phyloP scores from a whole-genome alignment of 2,888 invertebrate genomes.

The Plusia festucae region DNA sequence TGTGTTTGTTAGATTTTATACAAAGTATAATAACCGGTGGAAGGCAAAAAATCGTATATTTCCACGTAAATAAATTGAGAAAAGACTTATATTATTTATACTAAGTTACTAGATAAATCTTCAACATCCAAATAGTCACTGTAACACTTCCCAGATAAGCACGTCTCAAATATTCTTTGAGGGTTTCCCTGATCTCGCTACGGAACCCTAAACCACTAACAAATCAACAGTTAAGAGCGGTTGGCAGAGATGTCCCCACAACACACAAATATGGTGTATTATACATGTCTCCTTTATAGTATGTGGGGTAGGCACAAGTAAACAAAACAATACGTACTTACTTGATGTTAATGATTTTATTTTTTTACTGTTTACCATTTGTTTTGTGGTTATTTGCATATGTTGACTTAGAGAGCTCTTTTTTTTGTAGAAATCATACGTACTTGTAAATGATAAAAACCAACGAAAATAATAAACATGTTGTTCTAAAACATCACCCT shows the following conservation, averaged over 20 bases:
- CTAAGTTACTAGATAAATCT: too few species aligned
- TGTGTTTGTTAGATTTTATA: too few species aligned
- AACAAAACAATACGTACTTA: slow-evolving; percentile 7
- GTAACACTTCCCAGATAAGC: not conserved
- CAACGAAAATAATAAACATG: too few species aligned
- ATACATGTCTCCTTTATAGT: slow-evolving; percentile 33
- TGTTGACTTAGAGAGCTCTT: not conserved
- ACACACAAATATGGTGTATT: slow-evolving; percentile 24
- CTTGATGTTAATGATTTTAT: slow-evolving; percentile 3
- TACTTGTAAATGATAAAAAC: not conserved
- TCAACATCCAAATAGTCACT: too few species aligned
- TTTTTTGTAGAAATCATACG: not conserved
- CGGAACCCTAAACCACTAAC: slow-evolving; percentile 28
- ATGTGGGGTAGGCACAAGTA: slow-evolving; percentile 21
- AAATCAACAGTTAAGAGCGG: slow-evolving; percentile 47
- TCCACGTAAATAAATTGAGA: too few species aligned
- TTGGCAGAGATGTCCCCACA: slow-evolving; percentile 45
- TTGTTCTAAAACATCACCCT: too few species aligned
- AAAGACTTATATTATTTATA: too few species aligned
- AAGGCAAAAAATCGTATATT: too few species aligned
- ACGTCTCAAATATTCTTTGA: not conserved
- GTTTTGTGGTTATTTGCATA: not conserved
- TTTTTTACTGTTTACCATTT: not conserved
- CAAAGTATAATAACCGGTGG: too few species aligned
- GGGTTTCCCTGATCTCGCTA: not conserved